A percentile compares a stretch with the other conserved stretches of the same genome.
Evolutionary conservation across 2,888 invertebrate species (phyloP).

Genomic region (Nysson spinosus): DNA sequence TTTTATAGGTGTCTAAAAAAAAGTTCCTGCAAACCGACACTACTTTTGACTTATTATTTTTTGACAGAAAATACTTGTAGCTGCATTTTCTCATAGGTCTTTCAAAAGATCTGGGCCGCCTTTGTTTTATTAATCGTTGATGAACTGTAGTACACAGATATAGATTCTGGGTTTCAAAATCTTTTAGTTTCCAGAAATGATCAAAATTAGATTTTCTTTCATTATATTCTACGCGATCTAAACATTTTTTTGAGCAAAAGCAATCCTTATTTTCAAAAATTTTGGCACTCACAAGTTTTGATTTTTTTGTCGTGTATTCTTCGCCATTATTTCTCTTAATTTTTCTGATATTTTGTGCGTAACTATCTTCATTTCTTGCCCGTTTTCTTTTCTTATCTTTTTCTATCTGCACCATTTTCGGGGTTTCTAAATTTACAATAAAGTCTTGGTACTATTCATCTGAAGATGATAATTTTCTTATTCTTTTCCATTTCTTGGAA

Average conservation of each 20-base stretch:
- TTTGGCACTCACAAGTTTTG: constrained; percentile 37
- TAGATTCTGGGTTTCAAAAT: constrained; percentile 44
- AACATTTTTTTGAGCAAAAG: constrained; percentile 39
- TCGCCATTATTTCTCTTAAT: constrained; percentile 44
- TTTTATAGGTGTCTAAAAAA: constrained; percentile 38
- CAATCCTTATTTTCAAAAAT: constrained; percentile 39
- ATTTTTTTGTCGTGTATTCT: constrained; percentile 45
- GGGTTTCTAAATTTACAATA: no score
- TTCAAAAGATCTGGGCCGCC: constrained; percentile 40
- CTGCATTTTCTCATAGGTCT: constrained; percentile 36
- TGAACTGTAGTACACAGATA: constrained; percentile 38
- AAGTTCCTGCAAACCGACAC: constrained; percentile 38
- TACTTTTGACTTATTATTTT: constrained; percentile 30
- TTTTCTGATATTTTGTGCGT: constrained; percentile 38
- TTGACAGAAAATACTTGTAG: constrained; percentile 41
- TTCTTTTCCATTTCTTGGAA: constrained; percentile 35
- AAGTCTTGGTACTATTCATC: no score
- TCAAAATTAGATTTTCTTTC: constrained; percentile 46
- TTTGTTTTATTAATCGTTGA: constrained; percentile 41
- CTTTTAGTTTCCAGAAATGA: constrained; percentile 44
- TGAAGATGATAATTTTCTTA: constrained; percentile 37
- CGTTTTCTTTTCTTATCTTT: constrained; percentile 31
- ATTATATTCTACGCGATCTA: constrained; percentile 36
- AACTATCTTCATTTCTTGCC: constrained; percentile 35
- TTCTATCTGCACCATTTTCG: constrained; percentile 31